A percentile compares a stretch with the other conserved stretches of the same genome.
Conservation (phyloP, 1,140 invertebrate species). For the Phenacoccus solenopsis region DNA sequence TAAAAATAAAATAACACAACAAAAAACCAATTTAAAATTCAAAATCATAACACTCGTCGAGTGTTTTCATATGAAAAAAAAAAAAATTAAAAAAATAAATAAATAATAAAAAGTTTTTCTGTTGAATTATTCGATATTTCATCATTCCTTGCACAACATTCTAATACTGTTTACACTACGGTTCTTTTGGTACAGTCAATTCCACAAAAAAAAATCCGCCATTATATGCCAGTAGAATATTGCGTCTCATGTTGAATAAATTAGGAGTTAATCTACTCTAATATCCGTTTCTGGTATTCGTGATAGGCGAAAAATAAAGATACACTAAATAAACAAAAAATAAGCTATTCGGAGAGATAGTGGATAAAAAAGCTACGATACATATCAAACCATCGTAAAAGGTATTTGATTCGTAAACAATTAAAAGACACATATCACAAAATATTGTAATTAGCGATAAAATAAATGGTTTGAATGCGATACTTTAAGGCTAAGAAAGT, state of each 20-base stretch:
- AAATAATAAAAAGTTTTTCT: no score
- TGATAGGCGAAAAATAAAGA: not conserved
- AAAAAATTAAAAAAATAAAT: no score
- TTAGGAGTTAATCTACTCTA: no score
- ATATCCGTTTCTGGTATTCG: no score
- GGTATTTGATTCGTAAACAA: not conserved
- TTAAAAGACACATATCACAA: not conserved
- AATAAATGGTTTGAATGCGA: not conserved
- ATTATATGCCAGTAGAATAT: no score
- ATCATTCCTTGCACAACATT: not conserved
- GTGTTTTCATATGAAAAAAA: not conserved
- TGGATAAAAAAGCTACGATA: not conserved
- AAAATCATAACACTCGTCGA: not conserved
- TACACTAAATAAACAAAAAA: not conserved
- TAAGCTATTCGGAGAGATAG: no score
- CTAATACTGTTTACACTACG: conserved; percentile 1
- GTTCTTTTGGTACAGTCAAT: no score
- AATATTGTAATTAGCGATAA: not conserved
- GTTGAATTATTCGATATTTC: no score
- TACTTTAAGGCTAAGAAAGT: not conserved
- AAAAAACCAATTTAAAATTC: not conserved
- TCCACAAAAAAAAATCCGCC: no score
- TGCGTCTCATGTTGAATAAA: no score
- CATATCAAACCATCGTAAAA: not conserved
- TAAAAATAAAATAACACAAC: not conserved